phyloP scores from a whole-genome alignment of 2,113 vertebrate genomes.

The Apus apus region DNA sequence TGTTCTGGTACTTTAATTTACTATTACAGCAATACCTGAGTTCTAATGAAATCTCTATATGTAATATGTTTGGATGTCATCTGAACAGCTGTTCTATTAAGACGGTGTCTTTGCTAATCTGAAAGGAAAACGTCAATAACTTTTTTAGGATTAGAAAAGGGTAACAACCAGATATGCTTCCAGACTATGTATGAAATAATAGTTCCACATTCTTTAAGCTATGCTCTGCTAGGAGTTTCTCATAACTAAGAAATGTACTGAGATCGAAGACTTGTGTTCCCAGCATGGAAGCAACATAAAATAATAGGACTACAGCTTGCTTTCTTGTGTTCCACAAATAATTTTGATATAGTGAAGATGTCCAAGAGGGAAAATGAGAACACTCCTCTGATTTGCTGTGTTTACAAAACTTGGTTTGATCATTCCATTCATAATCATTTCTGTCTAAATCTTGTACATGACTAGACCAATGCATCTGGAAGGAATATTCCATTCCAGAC shows the following conservation, averaged over 20 bases:
- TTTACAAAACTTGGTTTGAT: not conserved
- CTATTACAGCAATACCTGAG: not conserved
- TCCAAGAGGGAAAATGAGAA: not conserved
- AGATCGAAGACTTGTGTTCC: not conserved
- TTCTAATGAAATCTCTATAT: not conserved
- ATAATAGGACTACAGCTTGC: not conserved
- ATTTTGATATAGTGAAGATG: not conserved
- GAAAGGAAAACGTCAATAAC: not conserved
- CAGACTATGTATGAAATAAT: not conserved
- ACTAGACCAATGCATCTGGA: not conserved
- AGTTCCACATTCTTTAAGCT: not conserved
- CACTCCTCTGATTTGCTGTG: not conserved
- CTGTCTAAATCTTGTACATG: not conserved
- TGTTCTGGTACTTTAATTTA: not conserved
- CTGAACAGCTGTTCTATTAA: not conserved
- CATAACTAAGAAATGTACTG: not conserved
- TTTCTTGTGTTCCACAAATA: not conserved
- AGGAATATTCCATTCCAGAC: not conserved
- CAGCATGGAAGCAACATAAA: not conserved
- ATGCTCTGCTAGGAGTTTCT: not conserved
- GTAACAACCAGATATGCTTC: not conserved
- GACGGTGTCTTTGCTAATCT: not conserved
- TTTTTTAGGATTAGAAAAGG: not conserved
- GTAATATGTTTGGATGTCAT: not conserved
- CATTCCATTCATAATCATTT: not conserved